Evolutionary conservation across 2,797 vertebrate species (phyloP).

Genomic region (Sebastes vulpes): DNA sequence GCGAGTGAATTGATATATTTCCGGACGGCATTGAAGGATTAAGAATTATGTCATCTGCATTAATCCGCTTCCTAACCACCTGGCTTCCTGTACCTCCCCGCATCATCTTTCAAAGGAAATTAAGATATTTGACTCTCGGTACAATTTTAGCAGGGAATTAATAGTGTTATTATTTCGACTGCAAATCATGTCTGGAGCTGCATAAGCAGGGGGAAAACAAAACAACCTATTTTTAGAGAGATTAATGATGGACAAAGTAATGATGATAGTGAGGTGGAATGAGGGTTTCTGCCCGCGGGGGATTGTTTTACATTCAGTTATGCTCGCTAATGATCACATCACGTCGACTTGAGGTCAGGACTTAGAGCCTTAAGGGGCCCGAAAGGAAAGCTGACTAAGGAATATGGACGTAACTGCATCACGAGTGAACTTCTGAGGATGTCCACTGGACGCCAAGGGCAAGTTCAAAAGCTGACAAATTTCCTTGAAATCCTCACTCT

Average conservation of each 20-base stretch:
- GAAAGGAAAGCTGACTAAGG: conserved; percentile 63
- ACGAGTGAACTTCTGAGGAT: conserved; percentile 44
- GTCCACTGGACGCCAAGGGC: conserved; percentile 46
- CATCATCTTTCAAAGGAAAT: conserved; percentile 69
- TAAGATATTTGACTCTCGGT: conserved; percentile 59
- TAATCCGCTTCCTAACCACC: conserved; percentile 73
- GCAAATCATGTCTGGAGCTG: conserved; percentile 34
- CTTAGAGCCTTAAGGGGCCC: conserved; percentile 32
- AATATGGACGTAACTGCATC: conserved; percentile 10
- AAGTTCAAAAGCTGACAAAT: conserved; percentile 63
- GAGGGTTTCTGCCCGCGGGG: conserved; percentile 22
- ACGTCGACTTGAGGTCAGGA: conserved; percentile 46
- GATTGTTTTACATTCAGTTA: conserved; percentile 48
- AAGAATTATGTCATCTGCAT: conserved; percentile 74
- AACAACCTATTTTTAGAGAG: conserved; percentile 62
- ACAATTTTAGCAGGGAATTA: conserved; percentile 51
- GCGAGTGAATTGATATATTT: conserved; percentile 72
- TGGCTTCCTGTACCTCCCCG: conserved; percentile 54
- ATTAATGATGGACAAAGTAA: conserved; percentile 54
- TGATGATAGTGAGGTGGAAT: conserved; percentile 21
- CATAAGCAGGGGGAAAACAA: conserved; percentile 28
- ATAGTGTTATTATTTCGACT: conserved; percentile 42
- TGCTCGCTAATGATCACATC: conserved; percentile 60
- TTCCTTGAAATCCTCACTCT: conserved; percentile 52
- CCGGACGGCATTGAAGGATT: conserved; percentile 72